Evolutionary conservation across 2,888 invertebrate species (phyloP).

Genomic region (Drosophila maculinotata): DNA sequence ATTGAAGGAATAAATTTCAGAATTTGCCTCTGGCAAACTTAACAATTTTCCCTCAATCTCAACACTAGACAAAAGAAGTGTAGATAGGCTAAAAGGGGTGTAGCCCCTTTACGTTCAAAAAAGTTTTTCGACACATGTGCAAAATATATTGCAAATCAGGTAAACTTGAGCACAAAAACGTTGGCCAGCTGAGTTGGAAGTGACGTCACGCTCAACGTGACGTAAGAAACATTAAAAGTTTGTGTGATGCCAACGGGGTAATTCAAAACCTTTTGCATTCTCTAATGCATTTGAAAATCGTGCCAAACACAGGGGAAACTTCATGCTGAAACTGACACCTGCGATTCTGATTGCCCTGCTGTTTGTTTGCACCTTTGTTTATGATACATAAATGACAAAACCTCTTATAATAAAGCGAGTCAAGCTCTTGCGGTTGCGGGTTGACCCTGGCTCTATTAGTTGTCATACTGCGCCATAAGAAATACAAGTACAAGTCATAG

Average conservation of each 20-base stretch:
- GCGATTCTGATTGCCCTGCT: constrained; percentile 23
- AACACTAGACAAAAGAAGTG: too few relatives aligned
- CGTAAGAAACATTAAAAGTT: constrained; percentile 40
- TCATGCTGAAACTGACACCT: constrained; percentile 56
- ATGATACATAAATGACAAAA: constrained; percentile 36
- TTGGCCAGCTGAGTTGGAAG: constrained; percentile 30
- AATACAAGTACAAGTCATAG: constrained; percentile 1
- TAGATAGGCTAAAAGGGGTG: background rate
- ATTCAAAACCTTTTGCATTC: constrained; percentile 45
- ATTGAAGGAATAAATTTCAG: too few relatives aligned
- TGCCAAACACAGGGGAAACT: constrained; percentile 29
- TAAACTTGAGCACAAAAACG: constrained; percentile 19
- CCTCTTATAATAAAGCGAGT: constrained; percentile 20
- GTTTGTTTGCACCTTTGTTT: background rate
- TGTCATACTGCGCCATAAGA: constrained; percentile 27
- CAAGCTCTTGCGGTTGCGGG: constrained; percentile 22
- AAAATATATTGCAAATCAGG: constrained; percentile 39
- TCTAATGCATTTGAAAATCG: constrained; percentile 54
- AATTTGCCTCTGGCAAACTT: too few relatives aligned
- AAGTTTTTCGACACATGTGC: constrained; percentile 35
- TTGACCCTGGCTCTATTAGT: constrained; percentile 44
- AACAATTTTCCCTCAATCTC: background rate
- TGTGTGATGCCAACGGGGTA: constrained; percentile 37
- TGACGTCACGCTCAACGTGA: constrained; percentile 28
- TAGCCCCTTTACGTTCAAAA: background rate